Evolutionary conservation across 2,888 invertebrate species (phyloP).

Genomic region (Hydroisotoma schaefferi): DNA sequence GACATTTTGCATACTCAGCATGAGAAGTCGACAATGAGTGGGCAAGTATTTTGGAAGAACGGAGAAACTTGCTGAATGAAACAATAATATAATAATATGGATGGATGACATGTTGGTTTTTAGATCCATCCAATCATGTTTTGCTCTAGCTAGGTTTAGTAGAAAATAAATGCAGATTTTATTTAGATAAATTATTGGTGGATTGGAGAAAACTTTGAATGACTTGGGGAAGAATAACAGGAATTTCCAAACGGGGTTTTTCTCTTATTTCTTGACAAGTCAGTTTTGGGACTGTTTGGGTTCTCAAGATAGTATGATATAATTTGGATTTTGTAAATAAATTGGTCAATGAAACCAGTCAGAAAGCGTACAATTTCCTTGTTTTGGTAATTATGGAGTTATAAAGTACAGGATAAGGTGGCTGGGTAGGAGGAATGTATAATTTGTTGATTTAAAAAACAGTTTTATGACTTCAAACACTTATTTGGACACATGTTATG

Average conservation of each 20-base stretch:
- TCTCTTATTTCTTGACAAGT: too few species aligned
- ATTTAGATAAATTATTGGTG: not conserved
- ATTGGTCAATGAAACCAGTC: not conserved
- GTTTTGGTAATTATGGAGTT: not conserved
- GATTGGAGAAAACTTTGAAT: too few species aligned
- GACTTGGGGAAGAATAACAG: too few species aligned
- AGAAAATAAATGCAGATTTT: not conserved
- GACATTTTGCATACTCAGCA: slow-evolving; percentile 11
- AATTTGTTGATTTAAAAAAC: too few species aligned
- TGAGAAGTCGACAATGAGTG: slow-evolving; percentile 9
- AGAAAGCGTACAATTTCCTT: not conserved
- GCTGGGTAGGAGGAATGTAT: too few species aligned
- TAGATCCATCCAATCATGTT: not conserved
- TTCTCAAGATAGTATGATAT: not conserved
- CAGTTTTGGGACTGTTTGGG: not conserved
- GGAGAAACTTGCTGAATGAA: slow-evolving; percentile 3
- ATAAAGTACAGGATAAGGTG: too few species aligned
- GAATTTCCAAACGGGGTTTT: too few species aligned
- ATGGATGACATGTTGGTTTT: slow-evolving; percentile 4
- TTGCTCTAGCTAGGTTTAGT: not conserved
- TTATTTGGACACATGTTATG: too few species aligned
- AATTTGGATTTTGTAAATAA: too few species aligned
- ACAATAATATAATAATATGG: too few species aligned
- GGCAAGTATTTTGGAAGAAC: not conserved
- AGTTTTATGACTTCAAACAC: too few species aligned